A percentile compares a stretch with the other conserved stretches of the same genome.
These are phyloP conservation scores for Clarias laeviceps DNA, from an alignment of 2,797 vertebrate species.

Conservation along the genomic window DNA sequence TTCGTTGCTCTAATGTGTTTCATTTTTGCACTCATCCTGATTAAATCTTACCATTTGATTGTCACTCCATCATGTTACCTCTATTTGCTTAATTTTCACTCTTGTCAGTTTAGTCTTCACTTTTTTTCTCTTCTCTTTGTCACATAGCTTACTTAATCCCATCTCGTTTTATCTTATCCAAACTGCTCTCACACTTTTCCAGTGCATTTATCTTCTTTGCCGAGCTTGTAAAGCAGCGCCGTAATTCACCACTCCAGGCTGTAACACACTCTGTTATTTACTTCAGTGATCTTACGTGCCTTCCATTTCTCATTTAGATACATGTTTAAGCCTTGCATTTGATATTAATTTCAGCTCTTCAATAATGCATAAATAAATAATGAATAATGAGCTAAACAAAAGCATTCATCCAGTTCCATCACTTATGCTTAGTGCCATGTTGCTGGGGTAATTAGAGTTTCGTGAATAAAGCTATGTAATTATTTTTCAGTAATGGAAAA, in stretches of 20 bases:
- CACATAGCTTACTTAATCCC: background rate
- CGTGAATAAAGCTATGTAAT: background rate
- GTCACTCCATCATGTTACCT: background rate
- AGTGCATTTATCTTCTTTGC: background rate
- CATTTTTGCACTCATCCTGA: background rate
- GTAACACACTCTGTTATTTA: background rate
- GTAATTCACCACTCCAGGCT: slow-evolving; percentile 10
- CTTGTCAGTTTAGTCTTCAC: background rate
- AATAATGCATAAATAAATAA: background rate
- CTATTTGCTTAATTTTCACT: background rate
- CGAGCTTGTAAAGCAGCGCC: background rate
- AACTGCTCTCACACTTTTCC: background rate
- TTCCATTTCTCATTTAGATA: background rate
- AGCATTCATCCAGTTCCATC: background rate
- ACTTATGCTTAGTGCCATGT: background rate
- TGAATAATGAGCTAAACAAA: background rate
- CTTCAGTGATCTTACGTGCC: background rate
- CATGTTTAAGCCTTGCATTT: background rate
- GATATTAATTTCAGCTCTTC: slow-evolving; percentile 1
- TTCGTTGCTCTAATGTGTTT: background rate
- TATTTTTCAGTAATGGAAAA: slow-evolving; percentile 19
- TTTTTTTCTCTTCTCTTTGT: background rate
- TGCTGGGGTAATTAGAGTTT: background rate
- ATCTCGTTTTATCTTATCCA: background rate
- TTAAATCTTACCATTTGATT: background rate